These are phyloP conservation scores for Abramis brama DNA, from an alignment of 2,113 vertebrate genomes.

Conservation along the genomic window DNA sequence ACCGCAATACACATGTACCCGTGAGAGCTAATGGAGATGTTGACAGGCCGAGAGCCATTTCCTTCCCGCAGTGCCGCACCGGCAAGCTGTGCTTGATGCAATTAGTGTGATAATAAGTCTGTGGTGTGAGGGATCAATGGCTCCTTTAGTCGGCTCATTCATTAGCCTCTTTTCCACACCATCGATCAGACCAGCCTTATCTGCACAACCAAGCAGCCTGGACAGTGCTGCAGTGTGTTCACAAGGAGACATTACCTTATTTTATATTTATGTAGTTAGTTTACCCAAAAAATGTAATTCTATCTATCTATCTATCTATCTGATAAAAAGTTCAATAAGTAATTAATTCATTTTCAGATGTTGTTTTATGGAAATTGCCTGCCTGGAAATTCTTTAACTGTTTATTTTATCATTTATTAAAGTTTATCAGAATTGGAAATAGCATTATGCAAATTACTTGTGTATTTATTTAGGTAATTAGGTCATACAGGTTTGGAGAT, in stretches of 20 bases:
- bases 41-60: slow-evolving; percentile 14
- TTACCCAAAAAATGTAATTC: no score
- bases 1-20: slow-evolving; percentile 76
- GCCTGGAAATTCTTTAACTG: no score
- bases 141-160: slow-evolving; percentile 64
- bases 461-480: no score
- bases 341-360: no score
- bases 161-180: slow-evolving; percentile 67
- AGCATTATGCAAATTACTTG: neutral
- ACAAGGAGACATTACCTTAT: neutral
- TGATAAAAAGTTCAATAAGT: no score
- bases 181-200: slow-evolving; percentile 58
- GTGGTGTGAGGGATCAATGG: slow-evolving; percentile 60
- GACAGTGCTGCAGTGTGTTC: neutral
- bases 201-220: neutral
- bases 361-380: no score
- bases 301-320: no score
- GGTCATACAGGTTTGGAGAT: no score
- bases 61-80: neutral
- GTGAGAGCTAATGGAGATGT: slow-evolving; percentile 29
- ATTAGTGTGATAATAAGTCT: slow-evolving; percentile 71
- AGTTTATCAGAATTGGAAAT: neutral
- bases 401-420: no score
- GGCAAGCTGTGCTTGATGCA: slow-evolving; percentile 54
- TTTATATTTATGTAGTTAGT: neutral